Percentiles rank a stretch among this genome's conserved stretches.
These are phyloP conservation scores for Rousettus madagascariensis DNA, from an alignment of 2,797 vertebrate genomes.

Conservation along the genomic window DNA sequence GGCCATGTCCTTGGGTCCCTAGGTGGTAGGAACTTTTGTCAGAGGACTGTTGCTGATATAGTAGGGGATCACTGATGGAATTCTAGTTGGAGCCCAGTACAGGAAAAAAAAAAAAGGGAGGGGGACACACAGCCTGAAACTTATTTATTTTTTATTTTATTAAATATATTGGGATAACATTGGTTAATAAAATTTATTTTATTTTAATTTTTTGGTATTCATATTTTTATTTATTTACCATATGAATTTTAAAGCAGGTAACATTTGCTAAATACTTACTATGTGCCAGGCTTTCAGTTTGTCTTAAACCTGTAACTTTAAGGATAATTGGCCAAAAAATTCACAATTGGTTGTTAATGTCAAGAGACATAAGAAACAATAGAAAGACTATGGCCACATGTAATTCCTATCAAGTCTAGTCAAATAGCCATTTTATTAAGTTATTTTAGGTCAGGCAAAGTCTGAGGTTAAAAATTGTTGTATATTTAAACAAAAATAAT, in stretches of 20 bases:
- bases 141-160: neutral
- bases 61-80: constrained; percentile 2
- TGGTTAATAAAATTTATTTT: neutral
- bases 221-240: constrained; percentile 15
- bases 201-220: neutral
- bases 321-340: constrained; percentile 18
- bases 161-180: no score
- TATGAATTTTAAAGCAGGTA: neutral
- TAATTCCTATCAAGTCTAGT: neutral
- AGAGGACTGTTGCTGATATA: neutral
- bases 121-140: neutral
- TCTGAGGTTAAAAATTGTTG: neutral
- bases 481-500: constrained; percentile 10
- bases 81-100: neutral
- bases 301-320: constrained; percentile 26
- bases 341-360: neutral
- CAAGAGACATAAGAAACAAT: neutral
- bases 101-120: neutral
- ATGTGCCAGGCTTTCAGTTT: neutral
- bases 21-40: neutral
- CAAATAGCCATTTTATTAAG: neutral
- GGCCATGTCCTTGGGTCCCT: neutral
- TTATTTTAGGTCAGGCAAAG: neutral
- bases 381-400: neutral
- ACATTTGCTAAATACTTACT: neutral